Evolutionary conservation across 1,140 invertebrate species (phyloP).

Genomic region (Diuraphis noxia): DNA sequence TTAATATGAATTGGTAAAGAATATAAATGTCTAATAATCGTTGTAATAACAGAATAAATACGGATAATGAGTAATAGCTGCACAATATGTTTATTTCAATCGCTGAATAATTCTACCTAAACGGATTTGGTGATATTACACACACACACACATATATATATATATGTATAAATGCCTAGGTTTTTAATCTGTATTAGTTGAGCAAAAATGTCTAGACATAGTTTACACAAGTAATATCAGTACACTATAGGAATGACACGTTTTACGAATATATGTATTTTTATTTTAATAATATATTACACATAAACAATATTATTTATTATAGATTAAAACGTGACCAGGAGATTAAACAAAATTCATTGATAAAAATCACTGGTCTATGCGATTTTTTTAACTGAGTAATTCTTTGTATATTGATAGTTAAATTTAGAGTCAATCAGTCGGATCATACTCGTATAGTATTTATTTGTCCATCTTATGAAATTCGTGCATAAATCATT

Average conservation of each 20-base stretch:
- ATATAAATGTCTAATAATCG: neutral
- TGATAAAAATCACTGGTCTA: neutral
- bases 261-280: slow-evolving; percentile 5
- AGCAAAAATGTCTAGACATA: neutral
- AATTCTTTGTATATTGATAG: neutral
- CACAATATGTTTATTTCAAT: neutral
- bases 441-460: neutral
- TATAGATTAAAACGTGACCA: slow-evolving; percentile 37
- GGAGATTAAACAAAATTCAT: neutral
- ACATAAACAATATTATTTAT: neutral
- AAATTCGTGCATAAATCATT: neutral
- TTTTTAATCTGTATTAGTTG: neutral
- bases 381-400: neutral
- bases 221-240: neutral
- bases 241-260: neutral
- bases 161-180: no score
- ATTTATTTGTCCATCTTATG: neutral
- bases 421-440: neutral
- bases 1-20: neutral
- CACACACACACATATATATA: no score
- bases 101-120: neutral
- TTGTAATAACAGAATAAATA: neutral
- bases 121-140: neutral
- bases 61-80: neutral
- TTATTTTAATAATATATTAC: neutral